phyloP scores from a whole-genome alignment of 2,113 vertebrate species.

The Ranitomeya imitator region DNA sequence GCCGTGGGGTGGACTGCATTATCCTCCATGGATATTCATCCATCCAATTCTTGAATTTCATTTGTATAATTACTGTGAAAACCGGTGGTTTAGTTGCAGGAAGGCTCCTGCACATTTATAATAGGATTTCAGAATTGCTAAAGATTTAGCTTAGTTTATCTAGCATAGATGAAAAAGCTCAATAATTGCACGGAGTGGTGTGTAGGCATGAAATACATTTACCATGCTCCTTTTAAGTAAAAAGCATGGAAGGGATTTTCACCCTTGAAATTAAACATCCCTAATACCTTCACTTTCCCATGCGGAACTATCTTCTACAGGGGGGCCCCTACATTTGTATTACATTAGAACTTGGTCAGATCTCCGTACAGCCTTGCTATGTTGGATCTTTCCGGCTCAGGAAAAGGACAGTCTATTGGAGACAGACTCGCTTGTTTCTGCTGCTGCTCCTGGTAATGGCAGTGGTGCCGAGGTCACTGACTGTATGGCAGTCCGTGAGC shows the following conservation, averaged over 20 bases:
- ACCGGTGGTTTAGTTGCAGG: constrained; percentile 59
- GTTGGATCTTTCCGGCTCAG: neutral
- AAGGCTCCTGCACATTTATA: constrained; percentile 61
- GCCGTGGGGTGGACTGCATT: constrained; percentile 58
- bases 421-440: too few species aligned
- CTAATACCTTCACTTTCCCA: neutral
- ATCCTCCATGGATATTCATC: constrained; percentile 61
- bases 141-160: constrained; percentile 50
- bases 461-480: too few species aligned
- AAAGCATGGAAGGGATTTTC: neutral
- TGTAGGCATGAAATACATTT: constrained; percentile 3
- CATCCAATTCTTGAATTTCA: constrained; percentile 61
- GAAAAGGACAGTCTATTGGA: neutral
- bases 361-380: neutral
- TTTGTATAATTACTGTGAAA: constrained; percentile 65
- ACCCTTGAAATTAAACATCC: neutral
- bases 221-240: neutral
- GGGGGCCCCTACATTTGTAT: neutral
- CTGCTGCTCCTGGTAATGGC: too few species aligned
- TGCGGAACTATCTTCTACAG: neutral
- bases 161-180: neutral
- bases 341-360: neutral
- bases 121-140: constrained; percentile 59
- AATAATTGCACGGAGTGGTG: neutral
- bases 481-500: too few species aligned